phyloP scores from a whole-genome alignment of 2,113 vertebrate genomes.

The Piaya cayana region DNA sequence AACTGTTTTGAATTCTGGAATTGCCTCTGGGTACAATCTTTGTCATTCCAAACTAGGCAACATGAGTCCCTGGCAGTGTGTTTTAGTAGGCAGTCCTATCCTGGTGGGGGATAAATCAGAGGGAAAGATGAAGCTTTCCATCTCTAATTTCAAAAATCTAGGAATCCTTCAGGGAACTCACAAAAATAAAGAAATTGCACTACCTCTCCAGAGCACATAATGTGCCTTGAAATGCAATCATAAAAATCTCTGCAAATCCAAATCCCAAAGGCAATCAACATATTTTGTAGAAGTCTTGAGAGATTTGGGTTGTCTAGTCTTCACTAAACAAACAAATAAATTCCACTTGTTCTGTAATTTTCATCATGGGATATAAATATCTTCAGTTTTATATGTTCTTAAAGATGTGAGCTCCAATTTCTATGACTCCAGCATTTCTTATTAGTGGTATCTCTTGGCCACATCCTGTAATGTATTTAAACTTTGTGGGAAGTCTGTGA shows the following conservation, averaged over 20 bases:
- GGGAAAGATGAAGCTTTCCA: not conserved
- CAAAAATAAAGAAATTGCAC: not conserved
- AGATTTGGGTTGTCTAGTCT: not conserved
- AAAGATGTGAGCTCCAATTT: not conserved
- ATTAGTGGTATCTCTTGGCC: not conserved
- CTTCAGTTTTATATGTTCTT: not conserved
- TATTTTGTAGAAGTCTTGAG: slow-evolving; percentile 29
- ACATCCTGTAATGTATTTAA: not conserved
- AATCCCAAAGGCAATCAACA: slow-evolving; percentile 31
- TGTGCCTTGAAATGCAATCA: slow-evolving; percentile 32
- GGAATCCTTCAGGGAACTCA: not conserved
- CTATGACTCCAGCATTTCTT: not conserved
- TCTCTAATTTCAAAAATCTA: not conserved
- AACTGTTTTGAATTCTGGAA: not conserved
- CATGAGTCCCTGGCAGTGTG: not conserved
- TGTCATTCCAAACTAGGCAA: not conserved
- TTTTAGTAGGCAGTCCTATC: not conserved
- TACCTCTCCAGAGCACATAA: not conserved
- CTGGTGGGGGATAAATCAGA: not conserved
- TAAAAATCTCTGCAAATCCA: not conserved
- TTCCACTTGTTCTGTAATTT: slow-evolving; percentile 39
- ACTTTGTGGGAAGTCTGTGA: not conserved
- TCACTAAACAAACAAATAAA: slow-evolving; percentile 32
- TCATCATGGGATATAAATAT: not conserved
- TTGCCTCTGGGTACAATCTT: not conserved